These are phyloP conservation scores for Metellina segmentata DNA, from an alignment of 2,888 invertebrate species.

Conservation along the genomic window DNA sequence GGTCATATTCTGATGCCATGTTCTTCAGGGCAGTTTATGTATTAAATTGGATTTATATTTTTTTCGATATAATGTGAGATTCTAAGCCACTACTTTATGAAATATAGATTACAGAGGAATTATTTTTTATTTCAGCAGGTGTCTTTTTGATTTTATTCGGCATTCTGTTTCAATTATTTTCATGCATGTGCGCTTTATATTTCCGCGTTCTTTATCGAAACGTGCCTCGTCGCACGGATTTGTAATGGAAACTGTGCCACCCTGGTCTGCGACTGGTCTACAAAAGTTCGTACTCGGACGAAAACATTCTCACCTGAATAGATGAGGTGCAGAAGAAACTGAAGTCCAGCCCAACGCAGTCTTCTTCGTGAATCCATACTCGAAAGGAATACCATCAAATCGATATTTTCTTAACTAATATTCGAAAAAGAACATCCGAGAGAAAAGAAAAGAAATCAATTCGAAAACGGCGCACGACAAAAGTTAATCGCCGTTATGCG, in stretches of 20 bases:
- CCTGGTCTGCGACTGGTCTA: background rate
- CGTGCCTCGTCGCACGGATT: background rate
- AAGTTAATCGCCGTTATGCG: conserved; percentile 32
- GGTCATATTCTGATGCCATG: no score
- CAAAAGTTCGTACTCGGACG: background rate
- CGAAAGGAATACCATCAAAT: background rate
- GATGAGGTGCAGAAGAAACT: conserved; percentile 28
- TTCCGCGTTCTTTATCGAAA: background rate
- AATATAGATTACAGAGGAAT: background rate
- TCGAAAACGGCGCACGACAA: background rate
- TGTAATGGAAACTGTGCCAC: background rate
- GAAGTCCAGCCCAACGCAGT: conserved; percentile 43
- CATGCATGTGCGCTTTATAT: background rate
- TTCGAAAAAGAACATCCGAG: background rate
- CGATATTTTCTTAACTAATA: background rate
- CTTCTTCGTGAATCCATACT: conserved; percentile 52
- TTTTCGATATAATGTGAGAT: background rate
- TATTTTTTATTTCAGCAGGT: background rate
- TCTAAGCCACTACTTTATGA: background rate
- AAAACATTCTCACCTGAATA: conserved; percentile 60
- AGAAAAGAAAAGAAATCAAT: background rate
- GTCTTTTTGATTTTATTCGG: background rate
- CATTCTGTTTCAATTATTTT: background rate
- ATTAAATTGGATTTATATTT: background rate
- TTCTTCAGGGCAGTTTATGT: no score